These are phyloP conservation scores for Pithys albifrons DNA, from an alignment of 2,113 vertebrate genomes.

Conservation along the genomic window DNA sequence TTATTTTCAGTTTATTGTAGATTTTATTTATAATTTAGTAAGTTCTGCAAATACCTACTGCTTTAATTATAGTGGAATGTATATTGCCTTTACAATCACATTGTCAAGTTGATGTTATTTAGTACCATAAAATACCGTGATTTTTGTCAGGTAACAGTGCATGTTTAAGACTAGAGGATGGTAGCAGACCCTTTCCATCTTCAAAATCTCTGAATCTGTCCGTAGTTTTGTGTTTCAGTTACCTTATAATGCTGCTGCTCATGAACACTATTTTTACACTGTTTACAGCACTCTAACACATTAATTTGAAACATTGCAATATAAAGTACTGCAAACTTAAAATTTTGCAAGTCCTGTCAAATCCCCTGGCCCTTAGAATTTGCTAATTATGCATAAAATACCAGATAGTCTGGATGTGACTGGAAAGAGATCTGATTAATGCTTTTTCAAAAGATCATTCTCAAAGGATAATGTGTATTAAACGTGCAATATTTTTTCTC, in stretches of 20 bases:
- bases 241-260: neutral
- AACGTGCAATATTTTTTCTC: neutral
- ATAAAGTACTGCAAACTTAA: neutral
- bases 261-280: neutral
- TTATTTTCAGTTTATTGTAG: neutral
- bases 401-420: neutral
- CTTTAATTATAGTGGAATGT: neutral
- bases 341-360: neutral
- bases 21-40: conserved; percentile 1
- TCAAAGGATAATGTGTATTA: neutral
- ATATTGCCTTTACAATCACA: neutral
- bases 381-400: neutral
- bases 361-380: neutral
- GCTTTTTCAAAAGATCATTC: neutral
- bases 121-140: neutral
- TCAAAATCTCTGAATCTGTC: neutral
- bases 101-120: neutral
- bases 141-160: neutral
- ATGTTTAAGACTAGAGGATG: neutral
- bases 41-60: neutral
- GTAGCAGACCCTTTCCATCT: neutral
- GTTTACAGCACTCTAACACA: neutral
- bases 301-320: neutral
- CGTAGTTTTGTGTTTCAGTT: neutral
- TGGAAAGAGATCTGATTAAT: neutral